Conservation (phyloP, 1,140 invertebrate species). For the Sinella curviseta region DNA sequence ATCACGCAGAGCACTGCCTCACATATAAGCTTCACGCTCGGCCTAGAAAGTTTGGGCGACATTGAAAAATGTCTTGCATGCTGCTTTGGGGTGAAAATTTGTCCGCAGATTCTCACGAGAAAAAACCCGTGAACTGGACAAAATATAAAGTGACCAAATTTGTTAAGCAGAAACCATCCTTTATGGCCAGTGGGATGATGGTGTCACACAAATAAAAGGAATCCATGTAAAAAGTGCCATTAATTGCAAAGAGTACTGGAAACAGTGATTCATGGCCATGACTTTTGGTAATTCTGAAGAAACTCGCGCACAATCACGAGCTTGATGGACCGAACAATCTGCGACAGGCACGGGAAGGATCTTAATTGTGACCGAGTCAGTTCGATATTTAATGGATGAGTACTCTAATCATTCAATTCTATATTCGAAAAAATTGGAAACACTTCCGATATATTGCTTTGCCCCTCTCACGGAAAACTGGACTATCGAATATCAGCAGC, state of each 20-base stretch:
- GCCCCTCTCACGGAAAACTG: conserved; percentile 53
- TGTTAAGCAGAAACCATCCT: conserved; percentile 65
- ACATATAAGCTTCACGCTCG: conserved; percentile 33
- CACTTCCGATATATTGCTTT: conserved; percentile 53
- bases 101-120: conserved; percentile 58
- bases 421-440: conserved; percentile 50
- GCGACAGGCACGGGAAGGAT: conserved; percentile 50
- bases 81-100: conserved; percentile 64
- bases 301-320: conserved; percentile 61
- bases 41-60: conserved; percentile 54
- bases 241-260: too few relatives aligned
- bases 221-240: too few relatives aligned
- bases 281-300: conserved; percentile 65
- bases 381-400: conserved; percentile 36
- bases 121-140: conserved; percentile 54
- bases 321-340: conserved; percentile 59
- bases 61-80: conserved; percentile 64
- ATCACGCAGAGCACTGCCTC: background rate
- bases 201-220: background rate
- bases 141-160: conserved; percentile 57
- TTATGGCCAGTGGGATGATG: conserved; percentile 54
- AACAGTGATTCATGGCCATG: too few relatives aligned
- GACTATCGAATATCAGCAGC: conserved; percentile 52
- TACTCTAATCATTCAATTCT: conserved; percentile 48
- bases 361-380: conserved; percentile 50